phyloP scores from a whole-genome alignment of 2,888 invertebrate species.

The Apamea crenata region DNA sequence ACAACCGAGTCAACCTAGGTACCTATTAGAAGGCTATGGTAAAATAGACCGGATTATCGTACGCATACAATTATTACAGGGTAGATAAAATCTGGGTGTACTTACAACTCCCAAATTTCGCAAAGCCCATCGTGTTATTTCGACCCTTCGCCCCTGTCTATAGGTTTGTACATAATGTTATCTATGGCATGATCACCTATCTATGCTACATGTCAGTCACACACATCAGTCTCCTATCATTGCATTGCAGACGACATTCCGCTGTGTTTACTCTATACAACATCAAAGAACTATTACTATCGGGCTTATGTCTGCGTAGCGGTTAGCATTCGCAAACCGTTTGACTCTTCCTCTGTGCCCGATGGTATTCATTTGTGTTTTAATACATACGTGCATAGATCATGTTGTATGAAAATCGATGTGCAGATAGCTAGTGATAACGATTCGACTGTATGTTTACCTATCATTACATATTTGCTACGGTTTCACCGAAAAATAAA shows the following conservation, averaged over 20 bases:
- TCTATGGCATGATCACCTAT: not conserved
- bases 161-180: not conserved
- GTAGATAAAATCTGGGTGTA: not conserved
- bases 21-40: not conserved
- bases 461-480: not conserved
- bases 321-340: conserved; percentile 17
- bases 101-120: not conserved
- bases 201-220: not conserved
- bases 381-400: not conserved
- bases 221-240: not conserved
- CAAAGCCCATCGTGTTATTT: not conserved
- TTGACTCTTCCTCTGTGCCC: conserved; percentile 12
- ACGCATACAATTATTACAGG: not conserved
- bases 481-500: not conserved
- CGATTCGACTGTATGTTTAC: conserved; percentile 1
- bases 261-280: conserved; percentile 32
- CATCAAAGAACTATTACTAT: conserved; percentile 45
- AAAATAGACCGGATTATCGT: not conserved
- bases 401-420: not conserved
- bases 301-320: conserved; percentile 4
- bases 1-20: not conserved
- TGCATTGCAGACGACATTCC: conserved; percentile 12
- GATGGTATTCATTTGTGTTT: not conserved
- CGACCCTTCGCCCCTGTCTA: not conserved
- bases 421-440: not conserved